Conservation (phyloP, 35 echinoderm and acorn worm genomes). For the Eucidaris tribuloides region DNA sequence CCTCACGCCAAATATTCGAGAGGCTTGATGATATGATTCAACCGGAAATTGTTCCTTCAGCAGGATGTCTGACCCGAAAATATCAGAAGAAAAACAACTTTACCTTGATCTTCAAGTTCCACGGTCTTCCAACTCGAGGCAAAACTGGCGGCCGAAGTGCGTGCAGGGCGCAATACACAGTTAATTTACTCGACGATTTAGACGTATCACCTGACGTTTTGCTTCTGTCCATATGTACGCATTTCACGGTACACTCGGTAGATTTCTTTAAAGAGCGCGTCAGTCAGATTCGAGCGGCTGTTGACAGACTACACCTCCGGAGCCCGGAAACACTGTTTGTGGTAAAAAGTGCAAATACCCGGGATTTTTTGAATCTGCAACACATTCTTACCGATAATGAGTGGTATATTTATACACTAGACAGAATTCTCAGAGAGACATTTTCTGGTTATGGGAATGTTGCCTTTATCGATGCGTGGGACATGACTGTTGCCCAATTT, state of each 20-base stretch:
- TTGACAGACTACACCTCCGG: conserved; percentile 6
- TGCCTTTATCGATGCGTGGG: neutral
- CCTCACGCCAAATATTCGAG: conserved; percentile 10
- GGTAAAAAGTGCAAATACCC: neutral
- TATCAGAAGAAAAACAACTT: neutral
- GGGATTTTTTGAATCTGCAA: neutral
- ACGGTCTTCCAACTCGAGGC: conserved; percentile 20
- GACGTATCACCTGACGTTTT: neutral
- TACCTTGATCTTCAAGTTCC: conserved; percentile 21
- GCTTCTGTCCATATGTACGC: neutral
- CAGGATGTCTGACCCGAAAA: neutral
- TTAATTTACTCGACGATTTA: neutral
- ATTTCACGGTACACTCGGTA: neutral
- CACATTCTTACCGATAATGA: conserved; percentile 1
- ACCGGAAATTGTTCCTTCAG: no score
- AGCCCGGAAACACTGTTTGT: neutral
- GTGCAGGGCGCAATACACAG: neutral
- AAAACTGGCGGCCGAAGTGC: neutral
- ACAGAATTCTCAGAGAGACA: neutral
- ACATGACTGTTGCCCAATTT: conserved; percentile 8
- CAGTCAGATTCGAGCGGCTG: neutral
- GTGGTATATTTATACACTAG: neutral
- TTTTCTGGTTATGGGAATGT: neutral
- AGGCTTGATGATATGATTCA: neutral
- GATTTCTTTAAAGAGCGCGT: neutral